phyloP scores from a whole-genome alignment of 2,797 vertebrate species.

The Cirrhinus molitorella region DNA sequence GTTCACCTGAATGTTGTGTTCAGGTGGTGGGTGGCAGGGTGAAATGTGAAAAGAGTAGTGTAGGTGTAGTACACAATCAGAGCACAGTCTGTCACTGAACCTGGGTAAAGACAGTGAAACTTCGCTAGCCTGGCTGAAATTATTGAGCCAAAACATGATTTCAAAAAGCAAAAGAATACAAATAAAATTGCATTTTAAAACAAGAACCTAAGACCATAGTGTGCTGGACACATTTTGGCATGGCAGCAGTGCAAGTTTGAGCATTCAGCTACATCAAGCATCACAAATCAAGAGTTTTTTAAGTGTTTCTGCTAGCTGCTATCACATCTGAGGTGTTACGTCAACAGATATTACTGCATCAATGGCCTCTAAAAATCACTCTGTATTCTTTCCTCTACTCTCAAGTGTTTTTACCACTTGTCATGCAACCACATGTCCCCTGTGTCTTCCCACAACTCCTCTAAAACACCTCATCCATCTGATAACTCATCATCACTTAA shows the following conservation, averaged over 20 bases:
- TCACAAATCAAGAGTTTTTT: background rate
- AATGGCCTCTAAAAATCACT: background rate
- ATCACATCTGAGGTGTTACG: background rate
- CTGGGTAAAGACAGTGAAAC: conserved; percentile 33
- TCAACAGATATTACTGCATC: background rate
- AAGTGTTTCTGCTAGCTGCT: background rate
- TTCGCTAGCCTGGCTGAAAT: conserved; percentile 25
- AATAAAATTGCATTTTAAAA: background rate
- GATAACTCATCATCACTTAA: background rate
- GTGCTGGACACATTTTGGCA: background rate
- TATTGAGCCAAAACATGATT: background rate
- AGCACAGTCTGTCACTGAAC: conserved; percentile 29
- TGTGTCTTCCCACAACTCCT: too few species aligned
- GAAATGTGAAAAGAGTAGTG: conserved; percentile 52
- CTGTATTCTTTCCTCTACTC: background rate
- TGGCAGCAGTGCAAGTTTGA: too few species aligned
- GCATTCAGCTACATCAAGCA: background rate
- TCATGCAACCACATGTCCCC: background rate
- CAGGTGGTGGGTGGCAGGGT: conserved; percentile 58
- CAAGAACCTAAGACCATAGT: background rate
- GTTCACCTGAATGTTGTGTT: conserved; percentile 68
- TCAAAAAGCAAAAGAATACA: background rate
- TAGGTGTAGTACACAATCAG: conserved; percentile 43
- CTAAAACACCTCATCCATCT: background rate
- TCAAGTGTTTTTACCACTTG: background rate